Evolutionary conservation across 2,113 vertebrate species (phyloP).

Genomic region (Megaceryle torquata): DNA sequence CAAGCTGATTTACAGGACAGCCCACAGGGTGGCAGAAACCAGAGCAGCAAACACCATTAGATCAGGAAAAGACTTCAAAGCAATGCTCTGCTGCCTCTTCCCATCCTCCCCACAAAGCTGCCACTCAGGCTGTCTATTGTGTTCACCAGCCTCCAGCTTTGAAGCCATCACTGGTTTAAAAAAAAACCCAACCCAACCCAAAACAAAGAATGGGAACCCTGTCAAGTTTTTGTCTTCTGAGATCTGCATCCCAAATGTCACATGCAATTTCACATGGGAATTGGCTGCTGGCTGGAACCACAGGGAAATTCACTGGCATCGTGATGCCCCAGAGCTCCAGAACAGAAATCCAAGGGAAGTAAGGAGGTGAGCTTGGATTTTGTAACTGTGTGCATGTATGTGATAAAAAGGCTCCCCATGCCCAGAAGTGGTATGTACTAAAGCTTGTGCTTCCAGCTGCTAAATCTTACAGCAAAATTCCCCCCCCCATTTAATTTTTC

Average conservation of each 20-base stretch:
- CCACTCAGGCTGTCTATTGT: neutral
- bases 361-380: neutral
- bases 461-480: neutral
- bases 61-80: neutral
- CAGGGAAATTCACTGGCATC: neutral
- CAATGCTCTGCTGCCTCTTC: neutral
- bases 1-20: neutral
- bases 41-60: neutral
- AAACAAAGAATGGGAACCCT: neutral
- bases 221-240: neutral
- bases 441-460: neutral
- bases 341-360: neutral
- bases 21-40: neutral
- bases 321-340: neutral
- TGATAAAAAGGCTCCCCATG: neutral
- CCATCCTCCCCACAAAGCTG: neutral
- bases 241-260: neutral
- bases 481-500: neutral
- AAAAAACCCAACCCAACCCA: neutral
- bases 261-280: neutral
- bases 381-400: neutral
- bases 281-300: neutral
- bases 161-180: neutral
- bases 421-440: rapidly evolving
- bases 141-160: neutral